Conservation (phyloP, 1,140 invertebrate species). For the Drosophila tsacasi region DNA sequence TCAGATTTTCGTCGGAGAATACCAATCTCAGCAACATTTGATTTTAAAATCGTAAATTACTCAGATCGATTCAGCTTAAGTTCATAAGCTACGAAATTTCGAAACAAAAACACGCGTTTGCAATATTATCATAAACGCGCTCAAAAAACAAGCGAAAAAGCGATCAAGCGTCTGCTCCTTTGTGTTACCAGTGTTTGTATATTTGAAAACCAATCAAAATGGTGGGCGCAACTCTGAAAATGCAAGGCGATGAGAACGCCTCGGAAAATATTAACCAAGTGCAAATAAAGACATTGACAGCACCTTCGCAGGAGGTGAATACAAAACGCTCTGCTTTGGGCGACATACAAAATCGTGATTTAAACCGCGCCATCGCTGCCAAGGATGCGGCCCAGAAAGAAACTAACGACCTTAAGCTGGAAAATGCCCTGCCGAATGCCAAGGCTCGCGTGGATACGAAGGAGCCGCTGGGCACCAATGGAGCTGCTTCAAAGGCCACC, state of each 20-base stretch:
- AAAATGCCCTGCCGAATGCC: constrained; percentile 58
- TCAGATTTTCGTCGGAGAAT: constrained; percentile 14
- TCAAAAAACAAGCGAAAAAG: constrained; percentile 7
- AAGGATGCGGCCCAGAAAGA: constrained; percentile 23
- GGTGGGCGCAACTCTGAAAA: constrained; percentile 65
- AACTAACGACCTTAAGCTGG: constrained; percentile 71
- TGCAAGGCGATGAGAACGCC: constrained; percentile 76
- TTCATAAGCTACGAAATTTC: constrained; percentile 20
- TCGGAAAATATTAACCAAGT: constrained; percentile 68
- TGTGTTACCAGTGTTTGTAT: constrained; percentile 29
- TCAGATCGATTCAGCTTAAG: constrained; percentile 23
- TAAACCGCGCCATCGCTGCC: constrained; percentile 41
- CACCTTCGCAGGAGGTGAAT: constrained; percentile 62
- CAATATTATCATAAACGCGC: constrained; percentile 6
- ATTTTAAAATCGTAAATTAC: constrained; percentile 37
- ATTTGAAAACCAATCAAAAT: constrained; percentile 46
- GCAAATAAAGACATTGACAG: constrained; percentile 75
- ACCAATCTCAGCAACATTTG: constrained; percentile 19
- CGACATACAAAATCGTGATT: constrained; percentile 79
- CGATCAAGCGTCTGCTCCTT: constrained; percentile 21
- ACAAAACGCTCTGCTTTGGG: constrained; percentile 80
- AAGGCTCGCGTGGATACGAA: constrained; percentile 83
- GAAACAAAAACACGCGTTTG: constrained; percentile 9
- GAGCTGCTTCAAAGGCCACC: constrained; percentile 18
- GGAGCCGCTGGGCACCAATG: constrained; percentile 42